Evolutionary conservation across 2,797 vertebrate species (phyloP), one percentile per base, ranked within the genome.

Genomic region (Graptemys geographica): DNA sequence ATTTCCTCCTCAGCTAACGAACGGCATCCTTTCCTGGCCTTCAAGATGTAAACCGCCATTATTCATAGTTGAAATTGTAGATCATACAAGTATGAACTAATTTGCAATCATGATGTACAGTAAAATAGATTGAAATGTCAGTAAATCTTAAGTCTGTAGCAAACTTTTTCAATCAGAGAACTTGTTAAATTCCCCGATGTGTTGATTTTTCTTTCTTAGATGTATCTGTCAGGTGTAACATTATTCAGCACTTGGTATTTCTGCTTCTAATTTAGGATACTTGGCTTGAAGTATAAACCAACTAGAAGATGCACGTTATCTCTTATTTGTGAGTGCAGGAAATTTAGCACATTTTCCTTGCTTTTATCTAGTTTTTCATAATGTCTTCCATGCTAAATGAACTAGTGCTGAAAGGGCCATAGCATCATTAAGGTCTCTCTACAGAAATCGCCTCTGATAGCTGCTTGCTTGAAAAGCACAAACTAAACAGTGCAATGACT

Each of bases 161-260:
- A 95, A 96, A 87, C 94, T 97, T 92, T 98, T 97, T 97, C 97
- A 98, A 98, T 98, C 97, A 97, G 82, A 96, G 72, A 83, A 90
- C 62, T 94, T 96, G 90, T 89, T 96, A 95, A 94, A 95, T 95
- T 94, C 41, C 62, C 37, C 44, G 53, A 2, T 85, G 86, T 92
- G 96, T 96, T 96, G 94, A 96, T 94, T 96, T 97, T 41, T 95
- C 81, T 95, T 90, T 84, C 92, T 95, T 96, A 84, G n/a, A 41
- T 41, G 57, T 86, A 53, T 56, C 31, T 90, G 37, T 88, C 89
- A 94, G 72, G 41, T 94, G 33, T 47, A 2, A 41, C 76, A 13
- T 92, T 91, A 72, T 94, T 93, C 90, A 84, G 28, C 37, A 19
- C 92, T 94, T 69, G 33, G 13, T 91, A 92, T 93, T 96, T 83